Base-by-base conservation (phyloP, 2,888 invertebrate species). In the Noctua janthina region DNA sequence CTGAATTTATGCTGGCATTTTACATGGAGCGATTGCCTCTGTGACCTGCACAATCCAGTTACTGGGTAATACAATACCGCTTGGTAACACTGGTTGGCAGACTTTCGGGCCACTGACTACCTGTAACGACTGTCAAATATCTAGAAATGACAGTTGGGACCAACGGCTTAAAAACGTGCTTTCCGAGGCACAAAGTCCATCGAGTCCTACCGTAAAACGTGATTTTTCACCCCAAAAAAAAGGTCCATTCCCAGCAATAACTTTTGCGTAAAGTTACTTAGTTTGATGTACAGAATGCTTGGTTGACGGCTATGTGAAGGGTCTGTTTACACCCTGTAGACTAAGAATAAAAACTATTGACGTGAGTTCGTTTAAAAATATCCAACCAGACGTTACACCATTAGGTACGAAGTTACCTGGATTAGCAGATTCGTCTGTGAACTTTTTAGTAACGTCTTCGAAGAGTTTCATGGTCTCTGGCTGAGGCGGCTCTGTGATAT, bases 401-500 rank as follows among this genome's bases (percentile, higher is more conserved):
- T 15, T 62, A 29, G 62, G 0, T 35, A 35, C 20, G 29, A 35
- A 29, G 2, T 49, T 85, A 86, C 96, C 96, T 90, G 94, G 94
- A 81, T 93, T 92, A 35, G 92, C 91, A 0, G 91, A 88, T 64
- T 94, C 93, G 0, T 96, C 97, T 17, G 97, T 97, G 93, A 98
- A 98, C 82, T 98, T 98, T 84, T 97, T 97, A 79, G 98, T 97
- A 62, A 98, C 95, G 54, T 98, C 97, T 87, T 98, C 97, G 92
- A 99, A 99, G 90, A 98, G 97, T 82, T 97, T 96, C 90, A 98
- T 97, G 13, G 99, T 99, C 67, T 98, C 97, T 4, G 98, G 97
- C 85, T 98, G 97, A 1, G 99, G 99, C 88, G 98, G 97, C 84
- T 99, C 98, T 56, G 98, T 98, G 83, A 99, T 98, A 91, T 99